A percentile compares a stretch with the other conserved stretches of the same genome.
phyloP scores from a whole-genome alignment of 1,140 invertebrate genomes.

The Papilio polytes region DNA sequence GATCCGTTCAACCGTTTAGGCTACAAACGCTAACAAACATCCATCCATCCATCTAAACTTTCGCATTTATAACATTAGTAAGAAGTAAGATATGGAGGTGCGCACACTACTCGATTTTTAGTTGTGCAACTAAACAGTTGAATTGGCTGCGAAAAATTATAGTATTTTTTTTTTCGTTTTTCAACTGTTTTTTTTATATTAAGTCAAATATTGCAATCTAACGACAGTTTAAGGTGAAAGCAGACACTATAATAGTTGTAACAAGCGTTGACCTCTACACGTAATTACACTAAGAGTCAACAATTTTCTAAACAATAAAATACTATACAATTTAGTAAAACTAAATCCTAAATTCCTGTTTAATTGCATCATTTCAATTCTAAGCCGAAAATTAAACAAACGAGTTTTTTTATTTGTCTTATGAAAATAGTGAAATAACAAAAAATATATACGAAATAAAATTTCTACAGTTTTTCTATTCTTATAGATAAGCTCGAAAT shows the following conservation, averaged over 20 bases:
- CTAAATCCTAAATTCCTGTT: neutral
- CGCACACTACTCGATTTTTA: too few species aligned
- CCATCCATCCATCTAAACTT: too few species aligned
- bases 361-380: too few species aligned
- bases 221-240: conserved; percentile 14
- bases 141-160: too few species aligned
- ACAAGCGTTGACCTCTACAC: neutral
- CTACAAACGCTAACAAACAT: too few species aligned
- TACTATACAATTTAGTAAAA: neutral
- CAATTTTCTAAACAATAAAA: conserved; percentile 26
- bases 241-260: neutral
- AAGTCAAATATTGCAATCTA: neutral
- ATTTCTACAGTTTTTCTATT: neutral
- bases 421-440: too few species aligned
- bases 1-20: too few species aligned
- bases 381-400: too few species aligned
- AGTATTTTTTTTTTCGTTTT: neutral
- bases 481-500: neutral
- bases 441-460: neutral
- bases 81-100: too few species aligned
- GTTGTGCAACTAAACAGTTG: too few species aligned
- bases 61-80: too few species aligned
- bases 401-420: too few species aligned
- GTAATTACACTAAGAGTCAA: conserved; percentile 9
- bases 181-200: neutral